These are phyloP conservation scores for Pempheris klunzingeri DNA, from an alignment of 2,797 vertebrate species.

Conservation along the genomic window DNA sequence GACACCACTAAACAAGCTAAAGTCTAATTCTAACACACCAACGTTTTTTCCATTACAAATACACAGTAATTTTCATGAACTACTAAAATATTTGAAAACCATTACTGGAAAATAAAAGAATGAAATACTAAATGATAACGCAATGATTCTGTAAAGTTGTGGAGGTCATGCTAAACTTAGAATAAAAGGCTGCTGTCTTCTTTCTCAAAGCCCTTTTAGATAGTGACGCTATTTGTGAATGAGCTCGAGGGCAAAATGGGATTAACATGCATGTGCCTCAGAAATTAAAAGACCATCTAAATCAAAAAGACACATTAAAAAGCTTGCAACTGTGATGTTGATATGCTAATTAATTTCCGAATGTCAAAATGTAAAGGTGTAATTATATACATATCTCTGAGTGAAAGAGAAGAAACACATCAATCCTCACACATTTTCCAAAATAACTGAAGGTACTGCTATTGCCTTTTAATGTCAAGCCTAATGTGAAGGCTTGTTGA, in stretches of 20 bases:
- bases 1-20: background rate
- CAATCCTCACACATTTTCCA: slow-evolving; percentile 55
- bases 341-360: slow-evolving; percentile 80
- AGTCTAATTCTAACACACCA: background rate
- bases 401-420: slow-evolving; percentile 69
- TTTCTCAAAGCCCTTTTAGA: slow-evolving; percentile 50
- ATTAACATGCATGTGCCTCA: slow-evolving; percentile 64
- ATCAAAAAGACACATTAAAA: slow-evolving; percentile 71
- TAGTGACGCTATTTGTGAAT: slow-evolving; percentile 41
- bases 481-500: slow-evolving; percentile 51
- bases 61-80: background rate
- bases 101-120: background rate
- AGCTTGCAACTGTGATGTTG: slow-evolving; percentile 67
- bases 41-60: background rate
- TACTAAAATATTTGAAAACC: background rate
- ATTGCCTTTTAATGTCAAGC: slow-evolving; percentile 65
- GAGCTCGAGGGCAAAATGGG: slow-evolving; percentile 52
- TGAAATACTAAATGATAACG: background rate
- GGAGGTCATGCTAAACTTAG: slow-evolving; percentile 28
- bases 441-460: slow-evolving; percentile 62
- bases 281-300: slow-evolving; percentile 68
- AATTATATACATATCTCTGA: slow-evolving; percentile 63
- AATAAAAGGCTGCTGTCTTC: slow-evolving; percentile 31
- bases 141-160: slow-evolving; percentile 19
- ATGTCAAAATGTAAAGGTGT: slow-evolving; percentile 82